Conservation (phyloP, 2,888 invertebrate genomes). For the Drepana falcataria region DNA sequence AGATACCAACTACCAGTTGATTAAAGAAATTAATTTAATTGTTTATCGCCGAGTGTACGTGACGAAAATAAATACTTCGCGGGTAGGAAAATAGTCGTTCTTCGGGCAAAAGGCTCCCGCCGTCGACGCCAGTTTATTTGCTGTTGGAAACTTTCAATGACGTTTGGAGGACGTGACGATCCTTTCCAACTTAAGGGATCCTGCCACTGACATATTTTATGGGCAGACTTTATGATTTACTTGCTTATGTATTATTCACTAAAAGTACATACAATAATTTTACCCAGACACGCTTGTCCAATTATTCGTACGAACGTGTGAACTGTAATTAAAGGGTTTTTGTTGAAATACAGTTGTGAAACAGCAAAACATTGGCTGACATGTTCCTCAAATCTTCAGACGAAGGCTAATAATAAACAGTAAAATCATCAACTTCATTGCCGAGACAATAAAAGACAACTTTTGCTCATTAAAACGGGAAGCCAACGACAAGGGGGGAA, state of each 20-base stretch:
- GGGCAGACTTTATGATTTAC: slow-evolving; percentile 1
- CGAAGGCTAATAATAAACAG: background rate
- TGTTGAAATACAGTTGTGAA: background rate
- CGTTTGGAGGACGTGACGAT: slow-evolving; percentile 15
- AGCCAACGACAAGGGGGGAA: background rate
- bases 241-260: background rate
- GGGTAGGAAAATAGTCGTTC: slow-evolving; percentile 5
- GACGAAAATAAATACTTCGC: slow-evolving; percentile 32
- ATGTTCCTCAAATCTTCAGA: too few relatives aligned
- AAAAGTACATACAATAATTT: background rate
- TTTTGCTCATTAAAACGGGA: background rate
- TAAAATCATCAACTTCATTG: background rate
- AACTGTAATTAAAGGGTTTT: background rate
- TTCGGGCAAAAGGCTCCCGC: slow-evolving; percentile 11
- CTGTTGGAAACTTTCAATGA: slow-evolving; percentile 24
- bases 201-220: background rate
- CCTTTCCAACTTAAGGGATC: background rate
- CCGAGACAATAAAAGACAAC: background rate
- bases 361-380: background rate
- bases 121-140: slow-evolving; percentile 13
- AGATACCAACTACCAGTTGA: slow-evolving; percentile 29
- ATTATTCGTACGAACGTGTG: background rate
- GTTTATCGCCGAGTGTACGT: slow-evolving; percentile 42
- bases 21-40: slow-evolving; percentile 63
- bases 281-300: background rate